Evolutionary conservation across 2,797 vertebrate genomes (phyloP), one percentile per base, ranked within the genome.

Genomic region (Sebastes taczanowskii): DNA sequence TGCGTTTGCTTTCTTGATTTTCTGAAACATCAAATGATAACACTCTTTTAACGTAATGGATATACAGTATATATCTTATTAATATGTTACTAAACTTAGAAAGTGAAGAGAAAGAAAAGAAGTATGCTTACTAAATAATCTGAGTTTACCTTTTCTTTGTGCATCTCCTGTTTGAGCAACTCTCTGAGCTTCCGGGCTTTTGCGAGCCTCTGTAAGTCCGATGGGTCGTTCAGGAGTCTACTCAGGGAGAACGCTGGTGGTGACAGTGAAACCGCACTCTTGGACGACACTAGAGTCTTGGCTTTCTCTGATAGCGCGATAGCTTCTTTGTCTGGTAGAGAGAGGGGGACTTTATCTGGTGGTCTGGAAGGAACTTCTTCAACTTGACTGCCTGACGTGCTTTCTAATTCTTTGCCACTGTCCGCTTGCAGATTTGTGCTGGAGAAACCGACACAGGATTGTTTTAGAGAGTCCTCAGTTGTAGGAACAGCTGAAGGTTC

Each of bases 151-250:
- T 95, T 96, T 76, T 97, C 96, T 87, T 97, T 99, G 82, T 88
- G 95, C 82, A 97, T 90, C 85, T 99, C 97, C 75, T 97, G 95
- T 89, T 90, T 97, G 77, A 99, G 96, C 94, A 99, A 90, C 59
- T 98, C 97, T 83, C 98, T 88, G 77, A 99, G 95, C 88, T 97
- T 99, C 20, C 89, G 96, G 59, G 97, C 96, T 93, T 97, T 98
- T 61, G 95, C 95, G 35, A 99, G 91, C 82, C 96, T 96, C 74
- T 98, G 95, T 35, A 94, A 86, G 66, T 99, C 98, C 34, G 95
- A 96, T 2, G 95, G 96, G 0, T 94, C 91, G 9, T 95, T 95
- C 66, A 95, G 88, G 55, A 96, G 94, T 73, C 94, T 91, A 30
- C 89, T 95, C 73, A 91, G 42, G 3, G 86, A 88, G 20, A 75